A percentile compares a stretch with the other conserved stretches of the same genome.
These are phyloP conservation scores for Amblyjoppa fuscipennis DNA, from an alignment of 2,888 invertebrate species.

Conservation along the genomic window DNA sequence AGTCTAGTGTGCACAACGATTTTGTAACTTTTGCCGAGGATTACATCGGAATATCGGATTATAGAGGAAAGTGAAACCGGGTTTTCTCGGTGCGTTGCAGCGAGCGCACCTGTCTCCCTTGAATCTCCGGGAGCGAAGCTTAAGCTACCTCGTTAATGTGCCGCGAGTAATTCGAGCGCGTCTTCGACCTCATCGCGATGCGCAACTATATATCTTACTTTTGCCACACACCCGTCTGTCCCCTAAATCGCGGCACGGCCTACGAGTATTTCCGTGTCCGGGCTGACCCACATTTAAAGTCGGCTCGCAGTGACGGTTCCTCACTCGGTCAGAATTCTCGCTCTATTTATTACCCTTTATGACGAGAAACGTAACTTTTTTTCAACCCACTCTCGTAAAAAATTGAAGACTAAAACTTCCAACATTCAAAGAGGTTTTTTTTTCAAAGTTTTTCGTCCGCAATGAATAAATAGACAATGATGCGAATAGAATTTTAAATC, in stretches of 20 bases:
- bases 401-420: too few relatives aligned
- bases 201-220: slow-evolving; percentile 1
- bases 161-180: slow-evolving; percentile 23
- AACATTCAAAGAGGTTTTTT: too few relatives aligned
- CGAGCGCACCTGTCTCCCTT: slow-evolving; percentile 31
- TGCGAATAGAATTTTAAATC: too few relatives aligned
- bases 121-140: background rate
- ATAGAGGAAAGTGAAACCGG: slow-evolving; percentile 24
- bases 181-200: slow-evolving; percentile 31
- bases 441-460: too few relatives aligned
- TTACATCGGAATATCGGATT: slow-evolving; percentile 18
- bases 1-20: background rate
- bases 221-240: slow-evolving; percentile 20
- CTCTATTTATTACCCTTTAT: background rate
- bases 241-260: slow-evolving; percentile 62
- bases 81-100: slow-evolving; percentile 14
- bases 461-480: too few relatives aligned
- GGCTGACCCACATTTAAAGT: slow-evolving; percentile 72
- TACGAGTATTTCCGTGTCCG: slow-evolving; percentile 73
- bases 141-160: background rate
- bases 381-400: background rate
- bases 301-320: slow-evolving; percentile 15
- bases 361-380: background rate
- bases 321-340: background rate
- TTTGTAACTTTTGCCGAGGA: slow-evolving; percentile 16